A percentile compares a stretch with the other conserved stretches of the same genome.
Conservation (phyloP, 2,797 vertebrate genomes). For the Artibeus jamaicensis region DNA sequence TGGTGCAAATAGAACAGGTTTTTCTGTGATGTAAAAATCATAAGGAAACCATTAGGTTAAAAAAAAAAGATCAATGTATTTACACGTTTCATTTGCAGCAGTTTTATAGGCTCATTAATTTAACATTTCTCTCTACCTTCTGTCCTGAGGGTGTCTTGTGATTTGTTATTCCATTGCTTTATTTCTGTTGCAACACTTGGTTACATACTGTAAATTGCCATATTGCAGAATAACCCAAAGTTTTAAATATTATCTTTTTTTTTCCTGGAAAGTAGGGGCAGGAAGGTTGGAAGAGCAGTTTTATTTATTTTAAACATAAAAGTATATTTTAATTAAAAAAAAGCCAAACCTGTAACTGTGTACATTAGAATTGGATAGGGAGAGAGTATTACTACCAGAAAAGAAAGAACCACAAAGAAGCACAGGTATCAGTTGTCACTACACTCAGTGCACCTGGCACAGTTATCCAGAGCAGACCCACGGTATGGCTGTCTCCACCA, state of each 20-base stretch:
- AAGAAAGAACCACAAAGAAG: neutral
- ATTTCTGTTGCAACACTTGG: conserved; percentile 88
- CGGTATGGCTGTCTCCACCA: neutral
- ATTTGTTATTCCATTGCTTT: conserved; percentile 93
- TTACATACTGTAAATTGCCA: conserved; percentile 91
- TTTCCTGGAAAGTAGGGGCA: conserved; percentile 45
- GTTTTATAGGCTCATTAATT: conserved; percentile 99
- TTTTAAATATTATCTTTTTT: conserved; percentile 83
- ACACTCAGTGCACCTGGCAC: conserved; percentile 5
- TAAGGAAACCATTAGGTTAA: conserved; percentile 91
- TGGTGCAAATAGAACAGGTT: conserved; percentile 96
- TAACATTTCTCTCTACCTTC: conserved; percentile 99
- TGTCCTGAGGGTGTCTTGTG: conserved; percentile 94
- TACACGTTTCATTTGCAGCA: conserved; percentile 99
- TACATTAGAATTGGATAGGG: conserved; percentile 61
- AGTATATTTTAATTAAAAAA: neutral
- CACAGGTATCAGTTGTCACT: conserved; percentile 58
- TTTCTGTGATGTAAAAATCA: conserved; percentile 93
- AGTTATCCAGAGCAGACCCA: neutral
- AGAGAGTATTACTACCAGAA: conserved; percentile 16
- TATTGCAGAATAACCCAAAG: conserved; percentile 85
- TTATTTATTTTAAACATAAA: conserved; percentile 75
- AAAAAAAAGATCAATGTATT: conserved; percentile 98
- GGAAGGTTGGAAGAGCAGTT: conserved; percentile 35
- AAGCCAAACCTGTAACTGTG: neutral